Percentiles rank a stretch among this genome's conserved stretches.
These are phyloP conservation scores for Onychomys arenicola DNA, from an alignment of 2,797 vertebrate species.

Conservation along the genomic window DNA sequence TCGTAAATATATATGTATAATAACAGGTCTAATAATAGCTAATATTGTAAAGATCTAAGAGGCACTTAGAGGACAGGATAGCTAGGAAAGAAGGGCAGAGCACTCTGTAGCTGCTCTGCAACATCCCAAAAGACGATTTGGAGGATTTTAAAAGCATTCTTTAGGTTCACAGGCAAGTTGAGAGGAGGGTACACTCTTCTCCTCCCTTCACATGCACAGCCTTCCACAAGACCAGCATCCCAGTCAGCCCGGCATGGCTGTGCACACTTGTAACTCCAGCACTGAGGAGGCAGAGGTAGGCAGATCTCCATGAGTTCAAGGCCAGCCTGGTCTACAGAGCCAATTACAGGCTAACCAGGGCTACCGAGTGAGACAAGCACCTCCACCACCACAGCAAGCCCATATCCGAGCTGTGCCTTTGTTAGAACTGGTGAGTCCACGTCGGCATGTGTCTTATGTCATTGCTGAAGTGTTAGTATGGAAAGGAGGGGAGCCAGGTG, in stretches of 20 bases:
- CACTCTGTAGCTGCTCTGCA: neutral
- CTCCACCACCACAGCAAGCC: neutral
- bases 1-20: neutral
- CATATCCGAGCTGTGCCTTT: neutral
- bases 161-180: neutral
- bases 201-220: too few relatives aligned
- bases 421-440: neutral
- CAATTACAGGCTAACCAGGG: neutral
- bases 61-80: neutral
- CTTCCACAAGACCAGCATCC: neutral
- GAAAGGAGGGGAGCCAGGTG: constrained; percentile 13
- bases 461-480: neutral
- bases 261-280: neutral
- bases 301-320: neutral
- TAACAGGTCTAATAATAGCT: constrained; percentile 15
- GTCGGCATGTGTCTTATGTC: neutral
- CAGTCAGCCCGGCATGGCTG: neutral
- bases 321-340: neutral
- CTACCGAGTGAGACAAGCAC: neutral
- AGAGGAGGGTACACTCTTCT: neutral
- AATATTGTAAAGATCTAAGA: neutral
- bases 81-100: neutral
- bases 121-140: neutral
- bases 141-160: neutral
- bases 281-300: neutral